Conservation (phyloP, 2,888 invertebrate genomes). For the Nephrotoma guestfalica region DNA sequence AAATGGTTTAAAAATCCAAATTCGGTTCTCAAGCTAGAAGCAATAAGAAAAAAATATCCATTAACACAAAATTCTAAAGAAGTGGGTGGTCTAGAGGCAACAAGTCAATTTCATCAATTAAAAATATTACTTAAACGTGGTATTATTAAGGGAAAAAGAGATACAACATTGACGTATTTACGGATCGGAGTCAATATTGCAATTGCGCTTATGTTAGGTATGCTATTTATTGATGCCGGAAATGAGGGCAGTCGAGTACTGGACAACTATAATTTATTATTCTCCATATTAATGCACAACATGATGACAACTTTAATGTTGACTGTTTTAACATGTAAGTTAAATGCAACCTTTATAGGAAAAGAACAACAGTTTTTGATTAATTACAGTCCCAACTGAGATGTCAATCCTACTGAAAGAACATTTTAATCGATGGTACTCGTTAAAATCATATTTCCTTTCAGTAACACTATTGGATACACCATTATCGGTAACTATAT, state of each 20-base stretch:
- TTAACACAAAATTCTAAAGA: conserved; percentile 35
- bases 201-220: conserved; percentile 62
- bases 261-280: conserved; percentile 76
- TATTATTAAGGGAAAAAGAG: conserved; percentile 57
- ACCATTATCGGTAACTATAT: conserved; percentile 51
- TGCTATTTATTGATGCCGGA: conserved; percentile 58
- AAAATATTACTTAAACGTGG: conserved; percentile 55
- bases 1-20: conserved; percentile 52
- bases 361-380: neutral
- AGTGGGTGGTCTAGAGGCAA: conserved; percentile 44
- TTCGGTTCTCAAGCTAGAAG: conserved; percentile 40
- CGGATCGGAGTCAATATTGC: conserved; percentile 57
- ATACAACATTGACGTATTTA: conserved; percentile 65
- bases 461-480: conserved; percentile 63
- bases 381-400: conserved; percentile 46
- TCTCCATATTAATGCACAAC: conserved; percentile 84
- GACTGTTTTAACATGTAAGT: conserved; percentile 72
- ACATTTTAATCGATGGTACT: conserved; percentile 83
- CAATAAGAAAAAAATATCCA: conserved; percentile 40
- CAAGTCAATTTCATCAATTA: conserved; percentile 54
- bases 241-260: conserved; percentile 60
- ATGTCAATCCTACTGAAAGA: conserved; percentile 70
- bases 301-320: conserved; percentile 89
- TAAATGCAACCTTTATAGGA: neutral
- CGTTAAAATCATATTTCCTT: conserved; percentile 64